Base-by-base conservation (phyloP, 2,797 vertebrate species). In the Scleropages formosus region DNA sequence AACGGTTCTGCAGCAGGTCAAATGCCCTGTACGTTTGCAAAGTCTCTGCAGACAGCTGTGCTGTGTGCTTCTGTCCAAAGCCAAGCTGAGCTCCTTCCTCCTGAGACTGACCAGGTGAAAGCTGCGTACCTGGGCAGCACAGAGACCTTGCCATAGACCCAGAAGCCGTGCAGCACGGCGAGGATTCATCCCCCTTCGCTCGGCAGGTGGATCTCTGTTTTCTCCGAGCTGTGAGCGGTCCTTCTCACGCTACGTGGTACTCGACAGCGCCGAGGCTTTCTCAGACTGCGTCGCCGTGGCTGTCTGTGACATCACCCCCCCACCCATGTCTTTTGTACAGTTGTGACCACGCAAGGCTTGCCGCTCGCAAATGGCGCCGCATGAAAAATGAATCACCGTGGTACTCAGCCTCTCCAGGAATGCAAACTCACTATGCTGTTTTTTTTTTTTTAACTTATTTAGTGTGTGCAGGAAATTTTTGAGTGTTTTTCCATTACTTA, bases 401-500 rank as follows among this genome's bases (percentile, higher is more conserved):
- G 85, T 86, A 83, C 81, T 81, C 78, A 76, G 81, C 83, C 80
- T 84, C 82, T 89, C 82, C 79, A 88, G 83, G 83, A 89, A 90
- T n/a, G 8, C 22, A 22, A 22, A n/a, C 59, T n/a, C 20, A 61
- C 20, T 16, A 59, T n/a, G 53, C 31, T 2, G 31, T n/a, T n/a
- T n/a, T n/a, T 90, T 88, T 82, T 86, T 83, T 85, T 85, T 86
- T 89, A 87, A 88, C 88, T 88, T 89, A 88, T 91, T 90, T 82
- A 87, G 81, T 78, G 76, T 75, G 76, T 64, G 82, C 85, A 85
- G 80, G 49, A 61, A n/a, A 73, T 79, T 78, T 75, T 60, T 58
- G 51, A 11, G 59, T 82, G 74, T 20, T 63, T 81, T 78, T 73
- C 78, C 83, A 79, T 86, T 82, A 82, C 82, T 85, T 88, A 88